Evolutionary conservation across 2,888 invertebrate genomes (phyloP).

Genomic region (Aromia moschata): DNA sequence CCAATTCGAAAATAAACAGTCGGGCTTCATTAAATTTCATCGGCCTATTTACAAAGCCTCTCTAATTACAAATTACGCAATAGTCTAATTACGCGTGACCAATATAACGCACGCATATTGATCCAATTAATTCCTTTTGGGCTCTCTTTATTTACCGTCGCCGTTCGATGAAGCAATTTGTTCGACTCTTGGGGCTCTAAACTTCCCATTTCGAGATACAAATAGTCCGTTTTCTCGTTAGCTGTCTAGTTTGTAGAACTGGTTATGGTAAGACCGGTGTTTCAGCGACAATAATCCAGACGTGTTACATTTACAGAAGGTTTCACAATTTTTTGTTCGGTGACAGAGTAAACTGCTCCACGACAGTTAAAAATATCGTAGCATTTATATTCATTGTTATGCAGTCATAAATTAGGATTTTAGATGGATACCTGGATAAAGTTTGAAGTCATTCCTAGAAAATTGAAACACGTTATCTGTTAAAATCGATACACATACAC

Average conservation of each 20-base stretch:
- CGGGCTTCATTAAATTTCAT: background rate
- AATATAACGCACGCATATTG: slow-evolving; percentile 6
- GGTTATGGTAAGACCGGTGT: slow-evolving; percentile 16
- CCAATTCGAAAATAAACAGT: background rate
- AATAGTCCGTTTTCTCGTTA: slow-evolving; percentile 11
- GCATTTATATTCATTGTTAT: no score
- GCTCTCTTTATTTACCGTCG: slow-evolving; percentile 15
- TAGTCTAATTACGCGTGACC: slow-evolving; percentile 6
- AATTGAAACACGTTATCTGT: no score
- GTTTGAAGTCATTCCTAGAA: no score
- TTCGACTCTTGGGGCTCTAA: slow-evolving; percentile 10
- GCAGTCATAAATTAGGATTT: no score
- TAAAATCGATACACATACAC: no score
- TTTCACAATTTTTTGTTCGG: no score
- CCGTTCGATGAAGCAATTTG: slow-evolving; percentile 16
- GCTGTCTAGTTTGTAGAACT: slow-evolving; percentile 6
- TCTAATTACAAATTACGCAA: background rate
- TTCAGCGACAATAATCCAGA: background rate
- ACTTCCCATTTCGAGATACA: slow-evolving; percentile 11
- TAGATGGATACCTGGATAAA: no score
- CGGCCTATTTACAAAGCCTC: background rate
- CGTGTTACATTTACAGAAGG: slow-evolving; percentile 13
- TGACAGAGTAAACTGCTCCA: no score
- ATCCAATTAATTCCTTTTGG: slow-evolving; percentile 12
- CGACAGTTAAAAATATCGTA: no score